A percentile compares a stretch with the other conserved stretches of the same genome.
phyloP scores from a whole-genome alignment of 1,140 invertebrate species.

The fruit fly (Drosophila melanogaster) region DNA sequence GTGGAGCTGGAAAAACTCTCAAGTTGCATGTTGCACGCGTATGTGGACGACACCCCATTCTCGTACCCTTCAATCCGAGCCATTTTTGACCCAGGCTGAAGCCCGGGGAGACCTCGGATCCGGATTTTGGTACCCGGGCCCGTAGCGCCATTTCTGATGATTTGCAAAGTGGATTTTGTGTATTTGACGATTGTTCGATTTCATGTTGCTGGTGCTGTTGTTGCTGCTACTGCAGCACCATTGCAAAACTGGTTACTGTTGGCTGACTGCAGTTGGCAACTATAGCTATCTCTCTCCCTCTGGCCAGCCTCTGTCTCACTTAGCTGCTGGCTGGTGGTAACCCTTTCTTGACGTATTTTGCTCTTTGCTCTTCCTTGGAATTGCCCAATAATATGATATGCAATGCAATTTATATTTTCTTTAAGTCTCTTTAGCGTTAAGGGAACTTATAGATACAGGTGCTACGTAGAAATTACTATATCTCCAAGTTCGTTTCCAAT shows the following conservation, averaged over 20 bases:
- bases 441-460: not conserved
- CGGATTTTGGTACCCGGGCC: constrained; percentile 23
- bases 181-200: constrained; percentile 80
- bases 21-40: constrained; percentile 76
- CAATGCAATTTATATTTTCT: constrained; percentile 2
- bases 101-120: constrained; percentile 2
- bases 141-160: constrained; percentile 59
- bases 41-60: constrained; percentile 9
- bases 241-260: constrained; percentile 73
- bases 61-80: not conserved
- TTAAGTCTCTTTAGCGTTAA: not conserved
- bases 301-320: constrained; percentile 11
- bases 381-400: constrained; percentile 20
- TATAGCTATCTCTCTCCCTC: constrained; percentile 10
- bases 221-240: constrained; percentile 31
- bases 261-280: constrained; percentile 39
- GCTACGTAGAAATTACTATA: not conserved
- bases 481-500: too few relatives aligned
- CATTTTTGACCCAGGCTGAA: constrained; percentile 17
- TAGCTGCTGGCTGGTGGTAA: constrained; percentile 33
- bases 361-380: constrained; percentile 23
- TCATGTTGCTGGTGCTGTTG: constrained; percentile 36
- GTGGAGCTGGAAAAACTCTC: constrained; percentile 35
- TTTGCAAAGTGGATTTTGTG: constrained; percentile 80
- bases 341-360: constrained; percentile 21